Evolutionary conservation across 2,888 invertebrate species (phyloP), one percentile per base, ranked within the genome.

Genomic region (Oscheius sp.): DNA sequence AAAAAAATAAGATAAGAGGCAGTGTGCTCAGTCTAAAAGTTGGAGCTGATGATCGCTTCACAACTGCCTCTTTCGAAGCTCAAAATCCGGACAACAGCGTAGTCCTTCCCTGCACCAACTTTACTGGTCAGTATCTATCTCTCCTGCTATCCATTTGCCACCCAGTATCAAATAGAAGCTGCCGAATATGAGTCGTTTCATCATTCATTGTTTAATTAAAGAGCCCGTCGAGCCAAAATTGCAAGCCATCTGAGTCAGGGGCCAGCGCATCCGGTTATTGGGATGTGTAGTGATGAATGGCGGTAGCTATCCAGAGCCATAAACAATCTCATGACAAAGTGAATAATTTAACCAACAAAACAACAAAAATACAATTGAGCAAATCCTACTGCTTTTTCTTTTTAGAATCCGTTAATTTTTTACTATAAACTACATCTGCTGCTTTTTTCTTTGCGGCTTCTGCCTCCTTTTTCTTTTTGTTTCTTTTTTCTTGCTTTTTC

Each of bases 141-240:
- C 35, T 3, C 35, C 35, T 9, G 3, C 35, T 9, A 35, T 35
- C 35, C 35, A 35, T 35, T 9, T 9, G 35, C 35, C 3, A 49
- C 49, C 21, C 49, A 21, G 16, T 16, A 49, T 18, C 21, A 49
- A 18, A 49, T 49, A 49, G 49, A 49, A 29, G 35, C n/a, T 58
- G 58, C 1, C 58, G 49, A 66, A 46, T 66, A 66, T 66, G 66
- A 27, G 25, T 18, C 66, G 52, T 66, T 66, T 66, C 66, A 66
- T 66, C 66, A 66, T 52, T 66, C 66, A 52, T 52, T 66, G 63
- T 63, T 66, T 66, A 66, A 66, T 66, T 66, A 66, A 66, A 46
- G 66, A 52, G 27, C 41, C 5, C 58, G 49, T n/a, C 27, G n/a
- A 16, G 61, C n/a, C 66, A 21, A 66, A 66, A 66, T 66, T 66